Evolutionary conservation across 2,888 invertebrate genomes (phyloP), one percentile per base, ranked within the genome.

Genomic region (Eupithecia vulgata): DNA sequence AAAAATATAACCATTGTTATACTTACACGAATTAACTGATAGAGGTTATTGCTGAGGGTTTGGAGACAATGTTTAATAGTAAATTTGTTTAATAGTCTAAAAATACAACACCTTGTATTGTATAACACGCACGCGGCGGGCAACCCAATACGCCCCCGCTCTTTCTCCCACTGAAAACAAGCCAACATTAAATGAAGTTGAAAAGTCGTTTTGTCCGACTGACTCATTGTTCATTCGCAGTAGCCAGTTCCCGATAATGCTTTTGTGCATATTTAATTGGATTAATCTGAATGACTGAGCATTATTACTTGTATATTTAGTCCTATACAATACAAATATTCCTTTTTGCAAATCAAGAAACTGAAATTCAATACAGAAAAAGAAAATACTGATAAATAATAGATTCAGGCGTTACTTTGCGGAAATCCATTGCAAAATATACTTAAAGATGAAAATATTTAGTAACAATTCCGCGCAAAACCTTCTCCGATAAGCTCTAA

Each of bases 241-340:
- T 69, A 75, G 73, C 78, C 80, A n/a, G 62, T 17, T 80, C 73
- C 80, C 76, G 79, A 81, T 81, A 81, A 81, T 81, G 78, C 81
- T 81, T 82, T 85, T 86, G 83, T 84, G 80, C 76, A 52, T n/a
- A 52, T 52, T 85, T 87, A 88, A 75, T 88, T 86, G 82, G 82
- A 88, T 89, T 87, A 87, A 80, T 80, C 76, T 79, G 77, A 82
- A 78, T 80, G 81, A 80, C 74, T 80, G 81, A 79, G 76, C 81
- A 81, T 68, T 25, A 13, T 57, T 25, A 25, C 25, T 52, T 8
- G 52, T 10, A 5, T 21, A 52, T 21, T 52, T 52, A 12, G 52
- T 21, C n/a, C n/a, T 0, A 48, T 10, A 52, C 12, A 10, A 48
- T 48, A 48, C 45, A n/a, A n/a, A n/a, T 48, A n/a, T 48, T 48